Conservation (phyloP, 1,140 invertebrate species). For the Hylaeus volcanicus region DNA sequence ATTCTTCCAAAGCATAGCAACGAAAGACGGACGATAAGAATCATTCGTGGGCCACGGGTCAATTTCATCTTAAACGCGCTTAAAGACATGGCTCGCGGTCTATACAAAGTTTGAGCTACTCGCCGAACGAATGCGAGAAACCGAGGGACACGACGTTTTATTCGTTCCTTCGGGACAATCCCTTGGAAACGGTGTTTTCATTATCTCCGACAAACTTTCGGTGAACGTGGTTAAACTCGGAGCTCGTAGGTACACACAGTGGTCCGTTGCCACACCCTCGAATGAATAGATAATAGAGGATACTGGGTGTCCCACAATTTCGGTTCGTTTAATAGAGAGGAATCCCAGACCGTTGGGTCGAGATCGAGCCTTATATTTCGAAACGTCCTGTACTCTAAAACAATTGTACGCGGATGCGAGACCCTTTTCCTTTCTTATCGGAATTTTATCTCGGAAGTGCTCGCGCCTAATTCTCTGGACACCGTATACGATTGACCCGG, state of each 20-base stretch:
- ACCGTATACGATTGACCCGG: background rate
- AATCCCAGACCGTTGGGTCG: too few relatives aligned
- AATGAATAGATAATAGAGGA: conserved; percentile 22
- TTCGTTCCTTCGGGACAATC: background rate
- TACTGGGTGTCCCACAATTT: too few relatives aligned
- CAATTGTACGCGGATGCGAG: background rate
- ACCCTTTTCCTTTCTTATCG: conserved; percentile 18
- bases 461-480: too few relatives aligned
- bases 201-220: conserved; percentile 23
- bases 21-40: background rate
- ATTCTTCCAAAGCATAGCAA: too few relatives aligned
- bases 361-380: background rate
- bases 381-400: background rate
- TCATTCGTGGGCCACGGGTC: background rate
- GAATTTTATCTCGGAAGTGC: conserved; percentile 24
- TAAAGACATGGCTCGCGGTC: background rate
- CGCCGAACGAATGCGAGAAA: background rate
- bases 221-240: conserved; percentile 14
- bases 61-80: conserved; percentile 15
- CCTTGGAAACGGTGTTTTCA: background rate
- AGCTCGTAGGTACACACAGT: conserved; percentile 21
- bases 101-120: background rate
- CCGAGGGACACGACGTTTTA: background rate
- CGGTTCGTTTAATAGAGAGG: too few relatives aligned
- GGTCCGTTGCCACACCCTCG: too few relatives aligned